phyloP scores from a whole-genome alignment of 2,888 invertebrate genomes.

The Galeopsomyia nigrocyanea region DNA sequence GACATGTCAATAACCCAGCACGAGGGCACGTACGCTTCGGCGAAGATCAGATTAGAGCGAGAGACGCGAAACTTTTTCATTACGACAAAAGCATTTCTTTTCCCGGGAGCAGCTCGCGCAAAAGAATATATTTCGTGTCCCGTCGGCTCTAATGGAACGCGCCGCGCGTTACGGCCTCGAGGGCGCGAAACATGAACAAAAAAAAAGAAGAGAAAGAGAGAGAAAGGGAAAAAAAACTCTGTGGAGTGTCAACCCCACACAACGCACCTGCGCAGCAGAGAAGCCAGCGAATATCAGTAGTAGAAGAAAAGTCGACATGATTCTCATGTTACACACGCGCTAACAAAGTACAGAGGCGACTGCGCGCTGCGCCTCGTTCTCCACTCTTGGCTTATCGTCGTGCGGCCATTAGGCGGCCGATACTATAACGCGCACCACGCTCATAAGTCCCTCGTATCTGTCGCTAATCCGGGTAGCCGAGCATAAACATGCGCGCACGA shows the following conservation, averaged over 20 bases:
- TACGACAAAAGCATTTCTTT: conserved; percentile 27
- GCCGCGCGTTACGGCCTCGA: conserved; percentile 14
- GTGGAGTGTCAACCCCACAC: conserved; percentile 2
- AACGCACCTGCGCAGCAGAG: not conserved
- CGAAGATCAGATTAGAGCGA: conserved; percentile 23
- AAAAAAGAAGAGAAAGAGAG: not conserved
- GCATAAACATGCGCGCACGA: not conserved
- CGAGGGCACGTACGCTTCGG: too few relatives aligned
- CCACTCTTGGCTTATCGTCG: too few relatives aligned
- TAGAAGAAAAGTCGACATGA: not conserved
- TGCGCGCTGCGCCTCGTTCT: too few relatives aligned
- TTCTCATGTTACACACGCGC: too few relatives aligned
- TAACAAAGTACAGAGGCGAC: too few relatives aligned
- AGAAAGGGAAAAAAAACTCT: not conserved
- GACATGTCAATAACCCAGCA: too few relatives aligned
- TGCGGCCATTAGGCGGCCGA: too few relatives aligned
- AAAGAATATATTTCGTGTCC: too few relatives aligned
- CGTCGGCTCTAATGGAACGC: conserved; percentile 23
- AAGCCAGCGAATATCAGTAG: conserved; percentile 6
- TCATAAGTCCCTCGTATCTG: not conserved
- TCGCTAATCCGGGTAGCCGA: not conserved
- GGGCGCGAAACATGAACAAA: conserved; percentile 25
- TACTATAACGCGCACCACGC: not conserved
- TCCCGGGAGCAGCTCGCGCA: not conserved
- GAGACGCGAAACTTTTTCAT: conserved; percentile 6